These are phyloP conservation scores for Bambusicola thoracicus DNA, from an alignment of 2,113 vertebrate species.

Conservation along the genomic window DNA sequence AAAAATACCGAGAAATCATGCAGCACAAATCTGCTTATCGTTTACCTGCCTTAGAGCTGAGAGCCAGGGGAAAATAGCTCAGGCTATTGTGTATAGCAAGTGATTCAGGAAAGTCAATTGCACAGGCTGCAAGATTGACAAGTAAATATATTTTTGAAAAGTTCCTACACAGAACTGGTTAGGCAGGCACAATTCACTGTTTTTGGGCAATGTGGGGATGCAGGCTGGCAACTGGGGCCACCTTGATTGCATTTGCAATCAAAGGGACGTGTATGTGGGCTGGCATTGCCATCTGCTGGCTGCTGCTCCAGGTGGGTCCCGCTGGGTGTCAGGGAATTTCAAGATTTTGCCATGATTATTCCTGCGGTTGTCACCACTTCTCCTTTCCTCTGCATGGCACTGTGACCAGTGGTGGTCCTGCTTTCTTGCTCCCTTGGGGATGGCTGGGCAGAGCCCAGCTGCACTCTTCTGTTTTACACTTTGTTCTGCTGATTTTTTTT, in stretches of 20 bases:
- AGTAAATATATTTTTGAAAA: neutral
- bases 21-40: neutral
- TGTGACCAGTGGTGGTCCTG: rapidly evolving
- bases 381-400: neutral
- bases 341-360: neutral
- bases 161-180: neutral
- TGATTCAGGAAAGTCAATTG: neutral
- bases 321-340: rapidly evolving
- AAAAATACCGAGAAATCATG: neutral
- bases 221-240: neutral
- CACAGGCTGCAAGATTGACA: neutral
- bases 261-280: rapidly evolving
- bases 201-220: neutral
- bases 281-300: slow-evolving; percentile 43
- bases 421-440: neutral
- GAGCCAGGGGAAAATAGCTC: neutral
- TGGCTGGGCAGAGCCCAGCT: neutral
- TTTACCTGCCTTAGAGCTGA: neutral
- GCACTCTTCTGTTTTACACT: neutral
- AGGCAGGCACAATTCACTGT: rapidly evolving
- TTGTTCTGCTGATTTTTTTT: neutral
- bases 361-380: neutral
- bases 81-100: neutral
- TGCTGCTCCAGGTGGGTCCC: rapidly evolving
- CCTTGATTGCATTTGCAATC: rapidly evolving